Conservation (phyloP, 2,888 invertebrate species). For the Theretra japonica region DNA sequence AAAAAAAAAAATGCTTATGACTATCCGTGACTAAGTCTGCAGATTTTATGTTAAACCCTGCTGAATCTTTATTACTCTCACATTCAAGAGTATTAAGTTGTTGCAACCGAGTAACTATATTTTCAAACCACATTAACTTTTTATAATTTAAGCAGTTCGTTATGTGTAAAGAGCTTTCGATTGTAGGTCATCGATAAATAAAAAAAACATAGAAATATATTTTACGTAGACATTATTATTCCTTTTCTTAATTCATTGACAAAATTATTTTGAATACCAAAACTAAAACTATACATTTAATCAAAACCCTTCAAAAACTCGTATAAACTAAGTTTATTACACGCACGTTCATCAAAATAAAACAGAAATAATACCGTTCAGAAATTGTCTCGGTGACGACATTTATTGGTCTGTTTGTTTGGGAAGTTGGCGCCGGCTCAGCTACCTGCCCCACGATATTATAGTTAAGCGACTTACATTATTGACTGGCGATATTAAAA, state of each 20-base stretch:
- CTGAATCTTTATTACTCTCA: background rate
- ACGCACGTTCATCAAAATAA: slow-evolving; percentile 49
- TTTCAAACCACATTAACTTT: background rate
- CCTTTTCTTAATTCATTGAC: no score
- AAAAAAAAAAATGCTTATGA: background rate
- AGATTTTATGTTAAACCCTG: background rate
- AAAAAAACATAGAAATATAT: no score
- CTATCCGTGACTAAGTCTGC: background rate
- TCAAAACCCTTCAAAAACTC: background rate
- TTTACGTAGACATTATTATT: no score
- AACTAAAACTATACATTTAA: background rate
- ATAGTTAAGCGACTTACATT: slow-evolving; percentile 53
- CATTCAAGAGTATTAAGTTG: background rate
- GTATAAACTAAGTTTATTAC: background rate
- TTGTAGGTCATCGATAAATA: no score
- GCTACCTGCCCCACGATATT: slow-evolving; percentile 56
- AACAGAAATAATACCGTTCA: slow-evolving; percentile 69
- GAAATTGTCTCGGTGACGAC: slow-evolving; percentile 66
- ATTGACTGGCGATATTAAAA: slow-evolving; percentile 58
- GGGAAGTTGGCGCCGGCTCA: slow-evolving; percentile 62
- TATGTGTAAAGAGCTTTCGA: no score
- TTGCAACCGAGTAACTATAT: background rate
- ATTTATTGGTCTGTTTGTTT: slow-evolving; percentile 77
- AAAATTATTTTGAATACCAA: no score
- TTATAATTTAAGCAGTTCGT: no score